Conservation (phyloP, 2,888 invertebrate species). For the Pediacus dermestoides region DNA sequence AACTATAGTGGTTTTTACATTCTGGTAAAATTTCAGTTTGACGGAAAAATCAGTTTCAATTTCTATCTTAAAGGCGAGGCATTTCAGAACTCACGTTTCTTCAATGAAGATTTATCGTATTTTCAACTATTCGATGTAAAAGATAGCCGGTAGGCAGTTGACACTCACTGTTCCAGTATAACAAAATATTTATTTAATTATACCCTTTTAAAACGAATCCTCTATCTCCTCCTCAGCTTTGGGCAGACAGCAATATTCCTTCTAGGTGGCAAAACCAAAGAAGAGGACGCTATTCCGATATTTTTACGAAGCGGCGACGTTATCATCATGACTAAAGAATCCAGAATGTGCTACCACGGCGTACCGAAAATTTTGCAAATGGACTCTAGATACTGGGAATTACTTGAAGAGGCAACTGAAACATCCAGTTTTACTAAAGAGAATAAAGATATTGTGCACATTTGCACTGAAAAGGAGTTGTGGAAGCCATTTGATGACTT, state of each 20-base stretch:
- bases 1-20: too few relatives aligned
- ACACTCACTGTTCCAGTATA: neutral
- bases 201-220: too few relatives aligned
- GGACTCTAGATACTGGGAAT: constrained; percentile 51
- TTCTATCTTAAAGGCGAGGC: too few relatives aligned
- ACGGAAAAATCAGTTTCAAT: too few relatives aligned
- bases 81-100: too few relatives aligned
- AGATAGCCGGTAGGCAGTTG: too few relatives aligned
- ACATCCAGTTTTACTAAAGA: constrained; percentile 32
- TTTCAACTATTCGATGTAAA: too few relatives aligned
- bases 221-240: constrained; percentile 62
- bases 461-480: constrained; percentile 43
- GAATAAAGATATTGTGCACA: constrained; percentile 30
- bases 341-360: constrained; percentile 88
- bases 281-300: constrained; percentile 65
- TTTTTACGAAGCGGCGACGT: constrained; percentile 87
- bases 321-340: constrained; percentile 81
- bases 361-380: constrained; percentile 79
- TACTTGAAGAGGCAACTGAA: constrained; percentile 10
- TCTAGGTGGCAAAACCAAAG: constrained; percentile 75
- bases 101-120: too few relatives aligned
- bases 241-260: constrained; percentile 94
- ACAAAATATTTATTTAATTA: too few relatives aligned
- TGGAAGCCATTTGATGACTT: constrained; percentile 61
- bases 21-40: too few relatives aligned